These are phyloP conservation scores for Creontiades dilutus DNA, from an alignment of 2,888 invertebrate genomes.

Conservation along the genomic window DNA sequence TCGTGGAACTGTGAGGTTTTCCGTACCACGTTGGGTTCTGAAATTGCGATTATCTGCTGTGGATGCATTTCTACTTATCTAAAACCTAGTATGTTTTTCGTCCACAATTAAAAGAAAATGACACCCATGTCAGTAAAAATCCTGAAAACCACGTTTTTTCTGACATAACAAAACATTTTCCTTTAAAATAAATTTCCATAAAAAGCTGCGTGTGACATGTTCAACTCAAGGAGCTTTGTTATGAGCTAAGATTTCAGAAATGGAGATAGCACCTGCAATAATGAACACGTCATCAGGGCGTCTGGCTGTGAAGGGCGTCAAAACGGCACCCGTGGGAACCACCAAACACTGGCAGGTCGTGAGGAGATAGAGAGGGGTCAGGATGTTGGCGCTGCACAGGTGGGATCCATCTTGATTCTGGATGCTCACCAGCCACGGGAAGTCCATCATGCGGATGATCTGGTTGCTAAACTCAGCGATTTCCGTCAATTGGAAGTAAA, in stretches of 20 bases:
- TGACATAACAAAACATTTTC: too few relatives aligned
- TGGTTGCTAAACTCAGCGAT: slow-evolving; percentile 17
- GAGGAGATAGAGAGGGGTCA: slow-evolving; percentile 41
- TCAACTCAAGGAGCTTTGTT: too few relatives aligned
- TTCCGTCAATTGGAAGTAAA: neutral
- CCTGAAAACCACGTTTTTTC: too few relatives aligned
- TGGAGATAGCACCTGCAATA: slow-evolving; percentile 2
- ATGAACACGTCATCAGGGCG: slow-evolving; percentile 34
- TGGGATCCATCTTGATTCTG: slow-evolving; percentile 9
- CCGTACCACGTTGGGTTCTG: too few relatives aligned
- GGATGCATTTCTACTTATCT: too few relatives aligned
- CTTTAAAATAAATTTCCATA: too few relatives aligned
- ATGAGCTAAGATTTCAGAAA: neutral
- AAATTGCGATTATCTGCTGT: too few relatives aligned
- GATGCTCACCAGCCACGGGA: slow-evolving; percentile 18
- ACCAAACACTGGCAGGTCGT: slow-evolving; percentile 48
- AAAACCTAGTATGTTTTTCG: too few relatives aligned
- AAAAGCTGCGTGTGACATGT: too few relatives aligned
- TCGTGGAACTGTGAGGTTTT: too few relatives aligned
- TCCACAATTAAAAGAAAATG: too few relatives aligned
- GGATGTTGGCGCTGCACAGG: slow-evolving; percentile 56
- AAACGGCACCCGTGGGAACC: neutral
- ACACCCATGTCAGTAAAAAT: too few relatives aligned
- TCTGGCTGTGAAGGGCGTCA: neutral
- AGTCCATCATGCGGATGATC: slow-evolving; percentile 7